A percentile compares a stretch with the other conserved stretches of the same genome.
Evolutionary conservation across 2,797 vertebrate species (phyloP).

Genomic region (Catostomus latipinnis): DNA sequence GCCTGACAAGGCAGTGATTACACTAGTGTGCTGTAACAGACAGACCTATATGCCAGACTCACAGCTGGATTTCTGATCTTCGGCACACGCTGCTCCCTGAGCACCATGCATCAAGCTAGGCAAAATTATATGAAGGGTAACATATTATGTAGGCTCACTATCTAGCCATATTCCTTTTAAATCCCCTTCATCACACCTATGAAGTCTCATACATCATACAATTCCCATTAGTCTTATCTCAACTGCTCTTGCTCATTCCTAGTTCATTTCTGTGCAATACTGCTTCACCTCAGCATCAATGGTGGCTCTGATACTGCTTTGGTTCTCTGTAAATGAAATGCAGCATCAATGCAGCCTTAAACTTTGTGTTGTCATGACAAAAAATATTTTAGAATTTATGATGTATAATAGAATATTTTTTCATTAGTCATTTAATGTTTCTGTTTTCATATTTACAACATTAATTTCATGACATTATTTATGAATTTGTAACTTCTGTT

Average conservation of each 20-base stretch:
- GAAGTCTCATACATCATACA: slow-evolving; percentile 67
- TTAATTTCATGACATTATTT: no score
- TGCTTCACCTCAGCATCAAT: background rate
- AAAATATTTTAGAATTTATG: no score
- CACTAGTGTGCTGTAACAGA: slow-evolving; percentile 44
- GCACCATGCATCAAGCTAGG: slow-evolving; percentile 76
- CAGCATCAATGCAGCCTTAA: no score
- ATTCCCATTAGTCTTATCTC: slow-evolving; percentile 62
- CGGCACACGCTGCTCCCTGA: slow-evolving; percentile 50
- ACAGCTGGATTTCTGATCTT: slow-evolving; percentile 56
- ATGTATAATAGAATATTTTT: no score
- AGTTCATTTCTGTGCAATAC: slow-evolving; percentile 18
- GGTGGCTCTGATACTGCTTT: no score
- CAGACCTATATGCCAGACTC: slow-evolving; percentile 40
- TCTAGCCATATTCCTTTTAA: slow-evolving; percentile 80
- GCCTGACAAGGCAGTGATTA: slow-evolving; percentile 58
- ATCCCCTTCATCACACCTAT: slow-evolving; percentile 81
- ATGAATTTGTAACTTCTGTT: no score
- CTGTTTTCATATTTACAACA: no score
- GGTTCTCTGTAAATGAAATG: no score
- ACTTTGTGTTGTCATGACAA: no score
- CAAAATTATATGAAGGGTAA: slow-evolving; percentile 81
- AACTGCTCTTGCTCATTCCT: slow-evolving; percentile 42
- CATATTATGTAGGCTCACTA: slow-evolving; percentile 79
- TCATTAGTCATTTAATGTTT: no score